Base-by-base conservation (phyloP, 1,140 invertebrate genomes). In the Papilio polyxenes region DNA sequence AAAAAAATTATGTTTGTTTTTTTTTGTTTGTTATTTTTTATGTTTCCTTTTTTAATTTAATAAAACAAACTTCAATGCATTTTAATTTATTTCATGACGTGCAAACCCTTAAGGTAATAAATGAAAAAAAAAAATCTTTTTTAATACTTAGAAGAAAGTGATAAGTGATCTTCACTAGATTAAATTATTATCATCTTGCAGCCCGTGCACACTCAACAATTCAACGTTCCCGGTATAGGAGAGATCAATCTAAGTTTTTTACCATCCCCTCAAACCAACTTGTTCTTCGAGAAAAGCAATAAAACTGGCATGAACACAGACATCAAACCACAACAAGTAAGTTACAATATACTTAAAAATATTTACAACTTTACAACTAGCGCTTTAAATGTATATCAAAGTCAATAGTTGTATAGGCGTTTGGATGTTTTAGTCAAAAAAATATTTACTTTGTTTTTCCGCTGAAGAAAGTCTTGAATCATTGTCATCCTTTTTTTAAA, bases 211-310 rank as follows among this genome's bases (percentile, higher is more conserved):
- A 93, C 92, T 8, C 92, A 94, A 74, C 92, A 93, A 76, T 93
- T 93, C 83, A 94, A 93, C 86, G 92, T 94, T 15, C 92, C 92
- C 0, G 92, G 92, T 15, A 92, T 94, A 23, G 93, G 92, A 2
- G 93, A 94, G 79, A 93, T 94, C 59, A 94, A 94, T 83, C 87
- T 94, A 7, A 93, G 91, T 81, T 94, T 94, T 77, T 83, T 94
- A 77, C 88, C 92, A 13, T 89, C 92, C 5, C 90, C 92, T 10
- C 92, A 92, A 76, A 91, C 85, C 83, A 92, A 92, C 85, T 84
- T 93, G 37, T 89, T 93, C 20, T 92, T 92, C 74, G 92, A 93
- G 82, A 93, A 93, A 87, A 92, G 90, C 75, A 89, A 89, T 82
- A 92, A 93, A 85, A 49, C 86, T 75, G 89, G 89, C 80, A 91